A percentile compares a stretch with the other conserved stretches of the same genome.
These are phyloP conservation scores for Hemiprocne comata DNA, from an alignment of 2,113 vertebrate species.

Conservation along the genomic window DNA sequence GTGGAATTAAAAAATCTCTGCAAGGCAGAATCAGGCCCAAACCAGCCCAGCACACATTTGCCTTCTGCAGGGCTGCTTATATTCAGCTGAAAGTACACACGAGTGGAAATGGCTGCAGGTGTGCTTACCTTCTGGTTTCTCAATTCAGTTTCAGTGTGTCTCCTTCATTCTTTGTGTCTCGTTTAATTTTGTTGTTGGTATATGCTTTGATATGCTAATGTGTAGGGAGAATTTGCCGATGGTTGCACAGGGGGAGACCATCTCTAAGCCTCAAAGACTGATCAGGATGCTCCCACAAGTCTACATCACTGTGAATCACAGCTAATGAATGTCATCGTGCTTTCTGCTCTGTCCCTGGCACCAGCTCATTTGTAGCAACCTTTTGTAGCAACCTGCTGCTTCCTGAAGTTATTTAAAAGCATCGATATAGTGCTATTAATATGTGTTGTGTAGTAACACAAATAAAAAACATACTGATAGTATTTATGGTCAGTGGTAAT, in stretches of 20 bases:
- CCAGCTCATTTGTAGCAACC: background rate
- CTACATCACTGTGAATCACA: background rate
- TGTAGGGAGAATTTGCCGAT: background rate
- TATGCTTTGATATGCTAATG: slow-evolving; percentile 19
- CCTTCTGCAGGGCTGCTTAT: background rate
- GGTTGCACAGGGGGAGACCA: background rate
- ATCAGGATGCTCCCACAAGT: background rate
- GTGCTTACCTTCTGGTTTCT: background rate
- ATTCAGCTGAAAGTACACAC: background rate
- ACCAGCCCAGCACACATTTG: background rate
- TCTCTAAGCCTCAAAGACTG: background rate
- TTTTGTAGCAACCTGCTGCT: background rate
- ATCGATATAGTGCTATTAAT: background rate
- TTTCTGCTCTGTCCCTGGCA: background rate
- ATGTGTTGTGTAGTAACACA: background rate
- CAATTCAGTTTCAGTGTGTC: background rate
- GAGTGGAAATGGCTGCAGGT: background rate
- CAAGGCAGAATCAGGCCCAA: background rate
- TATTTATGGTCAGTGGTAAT: background rate
- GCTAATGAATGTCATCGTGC: background rate
- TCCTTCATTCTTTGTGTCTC: background rate
- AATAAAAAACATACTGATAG: background rate
- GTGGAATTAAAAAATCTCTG: background rate
- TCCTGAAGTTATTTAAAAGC: background rate
- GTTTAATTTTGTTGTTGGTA: background rate